A percentile compares a stretch with the other conserved stretches of the same genome.
phyloP scores from a whole-genome alignment of 1,140 invertebrate species.

The Homalodisca vitripennis region DNA sequence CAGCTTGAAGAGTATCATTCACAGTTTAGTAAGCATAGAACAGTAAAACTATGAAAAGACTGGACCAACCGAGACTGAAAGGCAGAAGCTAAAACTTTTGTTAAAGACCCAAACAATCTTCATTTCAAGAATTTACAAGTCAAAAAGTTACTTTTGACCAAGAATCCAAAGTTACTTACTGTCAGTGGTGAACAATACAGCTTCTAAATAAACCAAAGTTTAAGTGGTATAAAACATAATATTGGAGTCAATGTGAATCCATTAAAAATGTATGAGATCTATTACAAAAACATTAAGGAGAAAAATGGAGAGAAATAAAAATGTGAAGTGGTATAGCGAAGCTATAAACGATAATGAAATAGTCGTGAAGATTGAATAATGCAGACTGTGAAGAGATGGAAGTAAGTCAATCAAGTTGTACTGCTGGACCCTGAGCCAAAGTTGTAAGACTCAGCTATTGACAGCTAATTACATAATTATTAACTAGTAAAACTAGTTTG shows the following conservation, averaged over 20 bases:
- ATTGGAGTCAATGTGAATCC: slow-evolving; percentile 12
- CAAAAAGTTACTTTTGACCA: slow-evolving; percentile 13
- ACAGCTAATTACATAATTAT: too few species aligned
- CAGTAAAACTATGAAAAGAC: slow-evolving; percentile 27
- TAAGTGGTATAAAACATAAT: slow-evolving; percentile 2
- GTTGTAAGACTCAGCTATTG: too few species aligned
- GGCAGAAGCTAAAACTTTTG: slow-evolving; percentile 4
- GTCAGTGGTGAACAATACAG: slow-evolving; percentile 18
- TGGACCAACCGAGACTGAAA: slow-evolving; percentile 10
- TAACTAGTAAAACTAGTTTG: too few species aligned
- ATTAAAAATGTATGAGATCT: neutral
- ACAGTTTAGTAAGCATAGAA: slow-evolving; percentile 15
- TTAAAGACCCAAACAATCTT: slow-evolving; percentile 10
- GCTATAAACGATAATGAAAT: slow-evolving; percentile 8
- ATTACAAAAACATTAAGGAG: slow-evolving; percentile 7
- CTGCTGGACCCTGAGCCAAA: too few species aligned
- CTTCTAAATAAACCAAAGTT: neutral
- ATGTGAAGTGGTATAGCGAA: neutral
- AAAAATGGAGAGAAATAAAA: slow-evolving; percentile 4
- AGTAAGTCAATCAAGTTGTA: too few species aligned
- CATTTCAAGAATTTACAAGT: slow-evolving; percentile 14
- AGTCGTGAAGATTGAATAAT: too few species aligned
- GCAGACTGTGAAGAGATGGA: too few species aligned
- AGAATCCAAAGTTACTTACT: neutral
- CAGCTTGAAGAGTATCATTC: too few species aligned